Evolutionary conservation across 2,113 vertebrate genomes (phyloP).

Genomic region (Xiphophorus maculatus): DNA sequence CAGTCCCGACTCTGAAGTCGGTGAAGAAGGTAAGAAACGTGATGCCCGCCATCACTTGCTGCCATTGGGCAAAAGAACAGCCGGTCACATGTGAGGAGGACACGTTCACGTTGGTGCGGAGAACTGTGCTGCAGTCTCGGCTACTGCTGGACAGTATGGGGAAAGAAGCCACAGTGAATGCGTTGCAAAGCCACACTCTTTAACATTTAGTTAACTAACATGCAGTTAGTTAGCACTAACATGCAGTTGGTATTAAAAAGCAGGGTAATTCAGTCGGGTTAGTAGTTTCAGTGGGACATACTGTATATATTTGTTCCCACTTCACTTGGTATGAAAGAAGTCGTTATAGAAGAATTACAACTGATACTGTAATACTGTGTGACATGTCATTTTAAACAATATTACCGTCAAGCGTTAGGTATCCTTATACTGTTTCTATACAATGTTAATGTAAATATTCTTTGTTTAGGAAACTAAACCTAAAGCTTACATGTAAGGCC

Average conservation of each 20-base stretch:
- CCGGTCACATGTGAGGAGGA: slow-evolving; percentile 16
- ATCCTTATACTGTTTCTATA: too few species aligned
- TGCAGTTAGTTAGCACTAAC: too few species aligned
- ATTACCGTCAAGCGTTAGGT: too few species aligned
- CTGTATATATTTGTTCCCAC: not conserved
- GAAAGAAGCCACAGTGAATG: not conserved
- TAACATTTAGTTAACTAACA: too few species aligned
- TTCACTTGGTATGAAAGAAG: not conserved
- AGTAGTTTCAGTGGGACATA: not conserved
- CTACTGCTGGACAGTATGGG: not conserved
- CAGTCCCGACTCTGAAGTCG: slow-evolving; percentile 80
- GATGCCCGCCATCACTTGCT: slow-evolving; percentile 35
- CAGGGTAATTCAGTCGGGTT: not conserved
- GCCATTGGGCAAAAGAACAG: slow-evolving; percentile 13
- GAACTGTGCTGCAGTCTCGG: slow-evolving; percentile 25
- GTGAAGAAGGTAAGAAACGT: slow-evolving; percentile 82
- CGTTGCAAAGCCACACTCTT: not conserved
- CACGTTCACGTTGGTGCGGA: slow-evolving; percentile 11
- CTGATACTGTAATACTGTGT: not conserved
- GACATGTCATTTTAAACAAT: not conserved
- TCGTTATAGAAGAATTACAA: not conserved
- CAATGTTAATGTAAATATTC: too few species aligned
- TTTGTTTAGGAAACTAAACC: not conserved
- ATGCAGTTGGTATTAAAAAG: not conserved
- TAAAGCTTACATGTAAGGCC: not conserved